Conservation (phyloP, 2,113 vertebrate species). For the Amphilophus citrinellus region DNA sequence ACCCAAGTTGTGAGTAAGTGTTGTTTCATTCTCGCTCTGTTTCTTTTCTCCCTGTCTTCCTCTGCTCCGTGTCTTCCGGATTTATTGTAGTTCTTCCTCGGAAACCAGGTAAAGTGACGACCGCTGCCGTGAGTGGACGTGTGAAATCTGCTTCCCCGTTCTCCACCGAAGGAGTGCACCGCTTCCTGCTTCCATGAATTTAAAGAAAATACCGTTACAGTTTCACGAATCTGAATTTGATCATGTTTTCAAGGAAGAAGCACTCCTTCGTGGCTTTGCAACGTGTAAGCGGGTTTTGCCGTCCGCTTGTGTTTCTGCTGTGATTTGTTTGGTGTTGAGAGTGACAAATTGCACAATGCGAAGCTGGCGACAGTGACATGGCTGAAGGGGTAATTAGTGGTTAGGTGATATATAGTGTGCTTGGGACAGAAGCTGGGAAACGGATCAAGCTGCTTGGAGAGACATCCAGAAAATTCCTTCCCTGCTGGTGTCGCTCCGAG, state of each 20-base stretch:
- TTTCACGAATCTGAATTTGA: background rate
- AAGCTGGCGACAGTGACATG: slow-evolving; percentile 51
- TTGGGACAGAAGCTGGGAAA: slow-evolving; percentile 51
- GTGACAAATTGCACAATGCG: slow-evolving; percentile 61
- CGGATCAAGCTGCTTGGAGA: slow-evolving; percentile 50
- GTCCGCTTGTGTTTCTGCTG: slow-evolving; percentile 52
- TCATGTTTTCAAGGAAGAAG: background rate
- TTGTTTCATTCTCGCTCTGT: slow-evolving; percentile 77
- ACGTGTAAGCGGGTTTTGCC: slow-evolving; percentile 70
- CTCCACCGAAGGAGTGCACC: slow-evolving; percentile 30
- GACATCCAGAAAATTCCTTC: slow-evolving; percentile 9
- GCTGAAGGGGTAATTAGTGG: slow-evolving; percentile 58
- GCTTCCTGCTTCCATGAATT: background rate
- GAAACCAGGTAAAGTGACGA: slow-evolving; percentile 98
- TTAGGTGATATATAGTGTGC: slow-evolving; percentile 41
- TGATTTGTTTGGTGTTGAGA: slow-evolving; percentile 64
- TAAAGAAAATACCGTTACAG: background rate
- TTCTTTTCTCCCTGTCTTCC: slow-evolving; percentile 73
- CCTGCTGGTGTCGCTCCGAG: slow-evolving; percentile 27
- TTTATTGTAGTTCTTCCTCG: slow-evolving; percentile 99
- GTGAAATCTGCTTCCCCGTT: slow-evolving; percentile 71
- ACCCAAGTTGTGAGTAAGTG: slow-evolving; percentile 49
- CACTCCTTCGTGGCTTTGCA: slow-evolving; percentile 51
- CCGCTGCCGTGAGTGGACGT: slow-evolving; percentile 48
- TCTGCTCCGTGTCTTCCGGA: slow-evolving; percentile 82